Base-by-base conservation (phyloP, 2,797 vertebrate genomes). In the Sylvilagus floridanus region DNA sequence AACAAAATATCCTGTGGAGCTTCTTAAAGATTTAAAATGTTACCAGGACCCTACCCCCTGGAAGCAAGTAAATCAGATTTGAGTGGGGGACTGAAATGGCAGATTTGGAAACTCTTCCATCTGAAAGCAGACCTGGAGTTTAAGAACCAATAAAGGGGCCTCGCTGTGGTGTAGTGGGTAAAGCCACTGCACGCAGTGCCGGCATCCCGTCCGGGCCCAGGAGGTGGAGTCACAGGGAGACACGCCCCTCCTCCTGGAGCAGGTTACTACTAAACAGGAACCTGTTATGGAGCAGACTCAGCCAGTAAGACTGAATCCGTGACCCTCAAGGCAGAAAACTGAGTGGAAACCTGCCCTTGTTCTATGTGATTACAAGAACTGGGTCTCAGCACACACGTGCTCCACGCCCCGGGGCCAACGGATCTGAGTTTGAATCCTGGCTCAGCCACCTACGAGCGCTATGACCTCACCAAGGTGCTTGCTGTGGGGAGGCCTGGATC, bases 41-140 rank as follows among this genome's bases (percentile, higher is more conserved):
- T 5, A 26, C 11, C 3, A 3, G 50, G 30, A 22, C 24, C 17
- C 11, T 69, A 3, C 17, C 71, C 84, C 8, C 37, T 57, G 14
- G 86, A 66, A 96, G 54, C 37, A 26, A 69, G 12, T 60, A 52
- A 78, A 66, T n/a, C 57, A 50, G 68, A 50, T 76, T 47, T 72
- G 47, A 30, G 69, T 54, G 42, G 78, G 90, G 63, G 57, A 7
- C 81, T 69, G 24, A 84, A 88, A 69, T 8, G 7, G 35, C 54
- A 42, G 71, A 60, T 95, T 87, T 78, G 84, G 62, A 88, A 72
- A 83, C 16, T 37, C 69, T 50, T 52, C 52, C 71, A 19, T 37
- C 54, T 82, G 12, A 93, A 83, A 71, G 32, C 82, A 91, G 88
- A 77, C 72, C 85, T 93, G 22, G 77, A 42, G 77, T 68, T 91